These are phyloP conservation scores for Cnemophilus loriae DNA, from an alignment of 2,113 vertebrate species.

Conservation along the genomic window DNA sequence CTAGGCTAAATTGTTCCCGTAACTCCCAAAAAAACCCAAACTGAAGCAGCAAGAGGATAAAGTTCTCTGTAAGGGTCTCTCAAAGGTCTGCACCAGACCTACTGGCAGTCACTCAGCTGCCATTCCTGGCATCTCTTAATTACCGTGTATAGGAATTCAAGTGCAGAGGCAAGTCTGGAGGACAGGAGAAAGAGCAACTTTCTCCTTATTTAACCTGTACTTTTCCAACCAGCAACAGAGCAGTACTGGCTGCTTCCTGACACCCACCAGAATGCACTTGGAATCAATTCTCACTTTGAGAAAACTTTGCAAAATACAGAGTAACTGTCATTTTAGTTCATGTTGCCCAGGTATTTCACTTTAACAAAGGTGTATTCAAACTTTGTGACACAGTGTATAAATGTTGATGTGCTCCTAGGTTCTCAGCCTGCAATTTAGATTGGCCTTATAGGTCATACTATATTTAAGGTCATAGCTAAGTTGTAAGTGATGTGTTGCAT, in stretches of 20 bases:
- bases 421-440: background rate
- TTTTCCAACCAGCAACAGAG: background rate
- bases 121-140: background rate
- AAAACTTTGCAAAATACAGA: background rate
- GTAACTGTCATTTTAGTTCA: background rate
- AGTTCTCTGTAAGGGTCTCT: background rate
- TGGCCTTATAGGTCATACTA: background rate
- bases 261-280: background rate
- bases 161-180: background rate
- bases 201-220: background rate
- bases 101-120: background rate
- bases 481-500: background rate
- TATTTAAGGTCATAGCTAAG: background rate
- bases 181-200: background rate
- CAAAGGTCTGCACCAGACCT: background rate
- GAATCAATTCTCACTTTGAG: background rate
- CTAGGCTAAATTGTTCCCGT: background rate
- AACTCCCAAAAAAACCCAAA: background rate
- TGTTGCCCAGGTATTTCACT: background rate
- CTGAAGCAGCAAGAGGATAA: background rate
- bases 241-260: background rate
- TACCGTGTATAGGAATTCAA: background rate
- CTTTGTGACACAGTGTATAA: rapidly evolving
- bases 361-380: background rate
- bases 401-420: background rate